Evolutionary conservation across 2,888 invertebrate genomes (phyloP).

Genomic region (Phaedon cochleariae): DNA sequence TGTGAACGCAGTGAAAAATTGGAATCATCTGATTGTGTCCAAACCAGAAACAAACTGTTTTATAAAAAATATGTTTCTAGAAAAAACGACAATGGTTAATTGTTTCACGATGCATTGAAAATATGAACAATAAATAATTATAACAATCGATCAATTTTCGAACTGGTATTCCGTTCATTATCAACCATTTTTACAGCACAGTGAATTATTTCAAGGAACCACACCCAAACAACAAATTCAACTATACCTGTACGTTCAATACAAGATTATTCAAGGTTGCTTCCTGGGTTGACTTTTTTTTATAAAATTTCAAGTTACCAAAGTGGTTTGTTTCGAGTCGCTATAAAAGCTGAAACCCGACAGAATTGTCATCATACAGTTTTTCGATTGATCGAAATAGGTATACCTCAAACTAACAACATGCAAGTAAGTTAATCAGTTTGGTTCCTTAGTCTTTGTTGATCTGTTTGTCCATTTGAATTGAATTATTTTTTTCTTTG

Average conservation of each 20-base stretch:
- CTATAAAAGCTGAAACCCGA: constrained; percentile 34
- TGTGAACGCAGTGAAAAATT: too few relatives aligned
- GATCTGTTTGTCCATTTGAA: too few relatives aligned
- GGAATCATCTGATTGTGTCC: too few relatives aligned
- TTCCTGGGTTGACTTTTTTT: constrained; percentile 15
- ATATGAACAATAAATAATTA: too few relatives aligned
- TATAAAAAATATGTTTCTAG: too few relatives aligned
- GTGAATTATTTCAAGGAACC: constrained; percentile 14
- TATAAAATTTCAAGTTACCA: constrained; percentile 14
- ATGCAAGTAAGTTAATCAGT: constrained; percentile 43
- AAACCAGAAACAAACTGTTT: too few relatives aligned
- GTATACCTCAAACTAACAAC: constrained; percentile 34
- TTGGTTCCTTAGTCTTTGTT: too few relatives aligned
- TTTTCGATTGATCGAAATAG: constrained; percentile 46
- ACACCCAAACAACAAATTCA: constrained; percentile 27
- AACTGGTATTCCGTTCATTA: neutral
- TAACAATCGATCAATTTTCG: too few relatives aligned
- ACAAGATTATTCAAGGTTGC: constrained; percentile 5
- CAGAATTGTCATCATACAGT: constrained; percentile 40
- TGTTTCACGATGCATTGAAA: too few relatives aligned
- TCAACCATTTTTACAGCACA: constrained; percentile 2
- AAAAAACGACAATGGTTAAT: too few relatives aligned
- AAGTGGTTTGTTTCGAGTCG: constrained; percentile 17
- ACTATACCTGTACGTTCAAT: neutral
- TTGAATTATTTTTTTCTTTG: too few relatives aligned